Evolutionary conservation across 37 sponge, comb jelly and placozoan species (phyloP).

Genomic region (Oopsacas minuta): DNA sequence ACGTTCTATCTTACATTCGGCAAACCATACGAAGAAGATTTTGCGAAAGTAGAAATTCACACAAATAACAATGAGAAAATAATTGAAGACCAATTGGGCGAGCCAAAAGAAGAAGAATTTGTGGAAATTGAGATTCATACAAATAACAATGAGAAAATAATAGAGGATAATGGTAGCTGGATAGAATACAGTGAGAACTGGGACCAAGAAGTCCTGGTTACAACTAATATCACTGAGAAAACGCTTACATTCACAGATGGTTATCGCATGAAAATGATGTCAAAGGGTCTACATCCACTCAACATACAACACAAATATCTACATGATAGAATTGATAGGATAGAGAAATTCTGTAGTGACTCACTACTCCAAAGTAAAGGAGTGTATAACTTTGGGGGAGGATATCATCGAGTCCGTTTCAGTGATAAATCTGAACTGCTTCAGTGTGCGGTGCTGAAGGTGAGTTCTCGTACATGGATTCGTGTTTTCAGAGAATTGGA

Average conservation of each 20-base stretch:
- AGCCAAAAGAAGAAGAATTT: too few relatives aligned
- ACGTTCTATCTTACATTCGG: too few relatives aligned
- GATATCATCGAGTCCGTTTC: not conserved
- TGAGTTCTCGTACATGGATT: not conserved
- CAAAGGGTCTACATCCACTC: slow-evolving; percentile 4
- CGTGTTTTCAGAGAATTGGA: not conserved
- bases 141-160: too few relatives aligned
- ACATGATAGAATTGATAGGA: not conserved
- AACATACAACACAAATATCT: not conserved
- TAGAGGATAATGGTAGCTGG: not conserved
- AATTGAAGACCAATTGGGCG: too few relatives aligned
- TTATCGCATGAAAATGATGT: not conserved
- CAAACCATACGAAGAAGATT: too few relatives aligned
- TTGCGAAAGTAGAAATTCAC: too few relatives aligned
- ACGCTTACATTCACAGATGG: not conserved
- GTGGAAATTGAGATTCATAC: too few relatives aligned
- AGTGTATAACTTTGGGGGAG: not conserved
- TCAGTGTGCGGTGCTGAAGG: not conserved
- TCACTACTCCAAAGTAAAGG: not conserved
- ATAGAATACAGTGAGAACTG: not conserved
- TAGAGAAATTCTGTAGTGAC: not conserved
- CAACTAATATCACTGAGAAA: not conserved
- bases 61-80: too few relatives aligned
- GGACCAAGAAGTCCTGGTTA: not conserved
- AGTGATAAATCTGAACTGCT: not conserved